Percentiles rank a stretch among this genome's conserved stretches.
Evolutionary conservation across 2,888 invertebrate genomes (phyloP).

Genomic region (Caenorhabditis macrosperma): DNA sequence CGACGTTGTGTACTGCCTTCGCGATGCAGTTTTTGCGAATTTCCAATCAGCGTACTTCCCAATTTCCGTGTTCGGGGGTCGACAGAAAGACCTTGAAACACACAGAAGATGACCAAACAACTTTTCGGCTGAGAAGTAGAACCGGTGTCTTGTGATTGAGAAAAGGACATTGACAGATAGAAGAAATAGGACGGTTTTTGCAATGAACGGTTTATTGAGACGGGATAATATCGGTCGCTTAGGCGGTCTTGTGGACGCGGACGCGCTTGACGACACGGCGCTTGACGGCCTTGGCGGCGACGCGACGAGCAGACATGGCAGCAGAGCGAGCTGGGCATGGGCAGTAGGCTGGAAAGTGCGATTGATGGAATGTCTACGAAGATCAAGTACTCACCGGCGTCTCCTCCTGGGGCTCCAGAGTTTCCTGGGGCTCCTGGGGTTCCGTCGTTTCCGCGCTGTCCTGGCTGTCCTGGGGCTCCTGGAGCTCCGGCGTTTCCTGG

Average conservation of each 20-base stretch:
- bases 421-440: constrained; percentile 55
- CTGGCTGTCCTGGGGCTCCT: constrained; percentile 39
- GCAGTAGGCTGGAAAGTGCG: constrained; percentile 48
- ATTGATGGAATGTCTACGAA: not conserved
- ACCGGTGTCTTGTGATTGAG: constrained; percentile 25
- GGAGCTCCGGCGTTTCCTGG: constrained; percentile 49
- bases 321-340: constrained; percentile 55
- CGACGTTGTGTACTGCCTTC: constrained; percentile 37
- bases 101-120: constrained; percentile 50
- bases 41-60: constrained; percentile 40
- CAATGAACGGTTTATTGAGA: constrained; percentile 25
- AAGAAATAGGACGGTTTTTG: constrained; percentile 4
- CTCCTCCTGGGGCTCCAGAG: constrained; percentile 45
- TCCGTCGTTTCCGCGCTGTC: constrained; percentile 36
- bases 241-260: constrained; percentile 35
- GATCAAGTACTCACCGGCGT: constrained; percentile 22
- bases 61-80: constrained; percentile 46
- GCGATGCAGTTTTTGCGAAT: constrained; percentile 25
- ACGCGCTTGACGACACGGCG: constrained; percentile 48
- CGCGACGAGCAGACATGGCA: constrained; percentile 38
- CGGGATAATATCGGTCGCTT: not conserved
- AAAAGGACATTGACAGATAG: constrained; percentile 1
- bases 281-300: constrained; percentile 18
- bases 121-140: constrained; percentile 9
- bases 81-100: constrained; percentile 46